Conservation (phyloP, 2,888 invertebrate species). For the Erebia aethiops region DNA sequence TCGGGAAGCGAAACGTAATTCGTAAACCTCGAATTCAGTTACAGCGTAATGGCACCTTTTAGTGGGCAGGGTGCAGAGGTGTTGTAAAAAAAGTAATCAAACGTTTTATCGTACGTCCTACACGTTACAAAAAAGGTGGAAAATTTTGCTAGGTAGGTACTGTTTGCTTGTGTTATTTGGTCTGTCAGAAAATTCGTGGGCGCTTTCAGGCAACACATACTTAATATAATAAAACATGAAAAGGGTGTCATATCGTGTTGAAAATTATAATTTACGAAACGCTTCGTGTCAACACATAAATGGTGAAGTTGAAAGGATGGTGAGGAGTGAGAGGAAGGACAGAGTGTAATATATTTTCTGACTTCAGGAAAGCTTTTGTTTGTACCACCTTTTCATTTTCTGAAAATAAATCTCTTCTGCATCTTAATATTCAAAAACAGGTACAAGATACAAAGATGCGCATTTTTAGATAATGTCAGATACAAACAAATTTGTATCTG, state of each 20-base stretch:
- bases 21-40: neutral
- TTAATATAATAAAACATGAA: slow-evolving; percentile 8
- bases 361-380: too few species aligned
- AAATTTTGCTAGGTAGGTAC: slow-evolving; percentile 1
- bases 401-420: neutral
- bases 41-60: neutral
- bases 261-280: neutral
- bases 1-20: neutral
- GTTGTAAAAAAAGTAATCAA: neutral
- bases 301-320: neutral
- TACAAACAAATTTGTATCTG: too few species aligned
- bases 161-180: neutral
- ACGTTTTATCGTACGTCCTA: neutral
- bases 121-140: neutral
- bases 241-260: slow-evolving; percentile 7
- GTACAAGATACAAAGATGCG: too few species aligned
- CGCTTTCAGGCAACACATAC: slow-evolving; percentile 9
- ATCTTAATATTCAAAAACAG: neutral
- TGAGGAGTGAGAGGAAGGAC: neutral
- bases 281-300: slow-evolving; percentile 4
- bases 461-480: too few species aligned
- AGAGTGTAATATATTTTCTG: neutral
- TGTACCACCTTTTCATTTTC: neutral
- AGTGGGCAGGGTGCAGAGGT: neutral
- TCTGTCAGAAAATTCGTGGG: slow-evolving; percentile 7